A percentile compares a stretch with the other conserved stretches of the same genome.
These are phyloP conservation scores for Grantiella picta DNA, from an alignment of 2,113 vertebrate species.

Conservation along the genomic window DNA sequence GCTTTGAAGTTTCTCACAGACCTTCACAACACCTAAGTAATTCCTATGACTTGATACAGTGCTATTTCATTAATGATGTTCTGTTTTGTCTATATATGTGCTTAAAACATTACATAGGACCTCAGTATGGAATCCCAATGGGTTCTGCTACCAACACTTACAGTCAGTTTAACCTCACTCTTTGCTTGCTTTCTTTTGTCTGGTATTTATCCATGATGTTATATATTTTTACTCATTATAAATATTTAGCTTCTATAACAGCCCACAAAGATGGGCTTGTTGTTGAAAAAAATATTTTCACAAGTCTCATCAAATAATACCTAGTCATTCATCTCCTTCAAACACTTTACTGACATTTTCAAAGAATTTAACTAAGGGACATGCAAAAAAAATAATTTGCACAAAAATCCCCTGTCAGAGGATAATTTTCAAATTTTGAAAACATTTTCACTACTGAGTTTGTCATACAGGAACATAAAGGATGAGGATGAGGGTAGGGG, in stretches of 20 bases:
- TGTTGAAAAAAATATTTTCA: neutral
- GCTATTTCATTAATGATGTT: neutral
- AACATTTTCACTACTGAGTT: neutral
- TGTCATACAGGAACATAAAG: neutral
- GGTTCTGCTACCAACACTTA: neutral
- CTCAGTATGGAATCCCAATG: neutral
- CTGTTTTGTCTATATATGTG: neutral
- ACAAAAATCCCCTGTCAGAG: neutral
- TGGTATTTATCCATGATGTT: neutral
- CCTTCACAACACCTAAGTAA: neutral
- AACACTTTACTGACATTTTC: neutral
- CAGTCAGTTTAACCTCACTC: neutral
- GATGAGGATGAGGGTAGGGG: rapidly evolving
- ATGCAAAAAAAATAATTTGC: neutral
- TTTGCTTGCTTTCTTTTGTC: neutral
- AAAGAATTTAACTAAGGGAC: neutral
- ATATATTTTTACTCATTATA: neutral
- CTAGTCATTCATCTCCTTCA: neutral
- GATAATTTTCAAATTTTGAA: neutral
- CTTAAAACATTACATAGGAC: neutral
- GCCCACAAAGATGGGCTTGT: neutral
- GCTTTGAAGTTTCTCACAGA: neutral
- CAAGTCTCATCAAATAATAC: neutral
- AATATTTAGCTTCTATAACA: neutral
- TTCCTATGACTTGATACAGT: neutral